Evolutionary conservation across 1,140 invertebrate genomes (phyloP).

Genomic region (Drosophila subobscura): DNA sequence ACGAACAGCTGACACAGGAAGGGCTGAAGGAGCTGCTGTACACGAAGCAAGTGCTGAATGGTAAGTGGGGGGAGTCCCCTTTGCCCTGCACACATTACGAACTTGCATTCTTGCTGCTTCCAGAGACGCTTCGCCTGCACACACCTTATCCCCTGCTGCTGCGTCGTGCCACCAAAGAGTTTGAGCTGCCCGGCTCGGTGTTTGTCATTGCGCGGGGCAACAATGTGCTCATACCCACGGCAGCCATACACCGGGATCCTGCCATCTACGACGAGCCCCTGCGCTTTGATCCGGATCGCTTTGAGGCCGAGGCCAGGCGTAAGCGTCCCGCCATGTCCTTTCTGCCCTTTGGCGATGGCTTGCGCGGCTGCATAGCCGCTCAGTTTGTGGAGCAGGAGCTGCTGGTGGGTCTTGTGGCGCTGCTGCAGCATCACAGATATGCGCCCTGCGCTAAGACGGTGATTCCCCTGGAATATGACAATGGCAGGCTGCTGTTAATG

Average conservation of each 20-base stretch:
- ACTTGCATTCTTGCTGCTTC: slow-evolving; percentile 10
- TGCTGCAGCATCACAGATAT: slow-evolving; percentile 82
- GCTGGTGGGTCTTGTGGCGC: slow-evolving; percentile 85
- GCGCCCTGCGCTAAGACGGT: slow-evolving; percentile 58
- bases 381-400: slow-evolving; percentile 87
- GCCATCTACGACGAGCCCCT: slow-evolving; percentile 87
- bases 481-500: slow-evolving; percentile 77
- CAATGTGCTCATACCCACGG: slow-evolving; percentile 85
- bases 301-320: slow-evolving; percentile 84
- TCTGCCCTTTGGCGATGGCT: slow-evolving; percentile 87
- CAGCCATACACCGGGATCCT: slow-evolving; percentile 87
- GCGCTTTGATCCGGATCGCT: slow-evolving; percentile 88
- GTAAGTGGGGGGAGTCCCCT: slow-evolving; percentile 55
- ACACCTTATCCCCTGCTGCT: slow-evolving; percentile 85
- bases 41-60: slow-evolving; percentile 85
- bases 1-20: slow-evolving; percentile 82
- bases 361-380: slow-evolving; percentile 84
- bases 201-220: slow-evolving; percentile 84
- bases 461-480: slow-evolving; percentile 84
- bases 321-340: slow-evolving; percentile 84
- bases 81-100: too few relatives aligned
- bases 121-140: slow-evolving; percentile 86
- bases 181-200: slow-evolving; percentile 84
- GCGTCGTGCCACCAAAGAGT: slow-evolving; percentile 84
- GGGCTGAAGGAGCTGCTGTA: slow-evolving; percentile 84